Conservation (phyloP, 2,797 vertebrate species). For the Meriones psammophilus region DNA sequence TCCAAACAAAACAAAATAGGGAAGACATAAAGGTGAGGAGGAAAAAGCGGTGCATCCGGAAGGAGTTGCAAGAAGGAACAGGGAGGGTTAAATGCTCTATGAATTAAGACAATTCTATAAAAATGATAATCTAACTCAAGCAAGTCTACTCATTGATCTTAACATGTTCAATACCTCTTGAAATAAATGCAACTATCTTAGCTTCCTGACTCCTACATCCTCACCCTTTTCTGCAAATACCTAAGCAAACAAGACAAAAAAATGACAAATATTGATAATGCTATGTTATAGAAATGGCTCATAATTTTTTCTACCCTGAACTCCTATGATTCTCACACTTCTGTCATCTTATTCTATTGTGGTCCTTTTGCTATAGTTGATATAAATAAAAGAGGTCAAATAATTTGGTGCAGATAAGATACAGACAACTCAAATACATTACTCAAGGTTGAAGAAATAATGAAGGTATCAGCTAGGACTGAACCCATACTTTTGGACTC, state of each 20-base stretch:
- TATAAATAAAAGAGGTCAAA: neutral
- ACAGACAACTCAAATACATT: neutral
- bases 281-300: neutral
- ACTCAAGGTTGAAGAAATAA: neutral
- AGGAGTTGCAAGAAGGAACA: neutral
- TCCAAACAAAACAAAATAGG: neutral
- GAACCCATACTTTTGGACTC: neutral
- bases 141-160: neutral
- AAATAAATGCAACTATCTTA: neutral
- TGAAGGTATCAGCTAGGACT: neutral
- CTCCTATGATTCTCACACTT: neutral
- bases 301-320: neutral
- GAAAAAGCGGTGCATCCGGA: too few species aligned
- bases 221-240: neutral
- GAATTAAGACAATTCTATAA: neutral
- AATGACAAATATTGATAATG: neutral
- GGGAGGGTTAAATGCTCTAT: neutral
- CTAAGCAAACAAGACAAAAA: neutral
- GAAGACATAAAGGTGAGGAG: neutral
- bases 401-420: neutral
- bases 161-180: neutral
- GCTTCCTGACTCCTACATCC: neutral
- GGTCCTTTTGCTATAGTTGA: neutral
- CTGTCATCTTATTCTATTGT: neutral
- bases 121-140: neutral